These are phyloP conservation scores for Bhutanitis thaidina DNA, from an alignment of 2,888 invertebrate genomes.

Conservation along the genomic window DNA sequence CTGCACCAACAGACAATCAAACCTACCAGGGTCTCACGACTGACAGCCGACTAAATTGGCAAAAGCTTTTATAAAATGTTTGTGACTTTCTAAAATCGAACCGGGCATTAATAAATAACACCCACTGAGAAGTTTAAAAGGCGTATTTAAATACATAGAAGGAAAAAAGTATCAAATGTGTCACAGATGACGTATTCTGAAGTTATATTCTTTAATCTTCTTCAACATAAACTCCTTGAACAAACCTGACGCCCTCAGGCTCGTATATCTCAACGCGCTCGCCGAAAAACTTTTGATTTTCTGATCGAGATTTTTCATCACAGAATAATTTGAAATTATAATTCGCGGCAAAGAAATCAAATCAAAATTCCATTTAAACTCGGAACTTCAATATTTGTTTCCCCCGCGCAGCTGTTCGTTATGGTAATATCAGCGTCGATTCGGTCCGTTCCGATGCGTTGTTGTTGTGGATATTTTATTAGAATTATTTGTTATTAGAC, in stretches of 20 bases:
- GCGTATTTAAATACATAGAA: no score
- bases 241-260: background rate
- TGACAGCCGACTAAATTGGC: no score
- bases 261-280: background rate
- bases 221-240: slow-evolving; percentile 6
- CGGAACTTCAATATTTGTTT: slow-evolving; percentile 64
- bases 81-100: no score
- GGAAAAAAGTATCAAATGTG: no score
- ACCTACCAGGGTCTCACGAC: no score
- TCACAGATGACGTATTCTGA: no score
- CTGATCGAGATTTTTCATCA: slow-evolving; percentile 76
- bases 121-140: no score
- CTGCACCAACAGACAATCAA: no score
- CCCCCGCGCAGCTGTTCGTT: slow-evolving; percentile 53
- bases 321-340: slow-evolving; percentile 76
- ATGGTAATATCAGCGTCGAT: slow-evolving; percentile 31
- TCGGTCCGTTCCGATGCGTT: slow-evolving; percentile 16
- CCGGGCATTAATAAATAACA: no score
- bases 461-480: background rate
- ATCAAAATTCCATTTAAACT: slow-evolving; percentile 78
- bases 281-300: slow-evolving; percentile 55
- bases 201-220: no score
- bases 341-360: slow-evolving; percentile 70
- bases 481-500: background rate
- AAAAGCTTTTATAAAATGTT: no score